These are phyloP conservation scores for Drosophila multiciliata DNA, from an alignment of 2,888 invertebrate genomes.

Conservation along the genomic window DNA sequence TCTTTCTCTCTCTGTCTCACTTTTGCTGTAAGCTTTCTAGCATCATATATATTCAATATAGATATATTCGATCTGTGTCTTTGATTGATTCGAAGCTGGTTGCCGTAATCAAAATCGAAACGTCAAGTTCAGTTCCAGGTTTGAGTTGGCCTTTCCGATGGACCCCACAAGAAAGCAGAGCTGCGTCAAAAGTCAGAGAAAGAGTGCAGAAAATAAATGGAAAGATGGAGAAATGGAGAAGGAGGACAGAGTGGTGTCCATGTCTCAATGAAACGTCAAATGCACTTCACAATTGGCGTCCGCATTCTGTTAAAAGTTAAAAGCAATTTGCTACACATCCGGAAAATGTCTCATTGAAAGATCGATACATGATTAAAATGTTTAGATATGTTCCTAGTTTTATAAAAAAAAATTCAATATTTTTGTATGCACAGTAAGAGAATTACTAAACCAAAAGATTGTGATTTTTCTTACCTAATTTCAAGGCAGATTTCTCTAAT, in stretches of 20 bases:
- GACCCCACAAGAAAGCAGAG: slow-evolving; percentile 6
- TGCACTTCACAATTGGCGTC: slow-evolving; percentile 58
- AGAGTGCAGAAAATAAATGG: not conserved
- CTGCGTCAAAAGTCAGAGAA: not conserved
- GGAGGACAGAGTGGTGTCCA: slow-evolving; percentile 17
- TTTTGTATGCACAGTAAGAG: not conserved
- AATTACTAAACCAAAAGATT: not conserved
- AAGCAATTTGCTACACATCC: not conserved
- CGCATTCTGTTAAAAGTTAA: not conserved
- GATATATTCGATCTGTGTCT: slow-evolving; percentile 29
- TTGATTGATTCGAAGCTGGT: slow-evolving; percentile 50
- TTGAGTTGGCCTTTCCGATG: not conserved
- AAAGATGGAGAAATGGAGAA: not conserved
- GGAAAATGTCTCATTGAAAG: not conserved
- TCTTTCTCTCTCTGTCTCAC: not conserved
- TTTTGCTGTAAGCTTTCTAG: not conserved
- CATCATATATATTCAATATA: not conserved
- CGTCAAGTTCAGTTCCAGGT: slow-evolving; percentile 61
- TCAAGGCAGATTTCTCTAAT: not conserved
- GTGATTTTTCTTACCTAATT: not conserved
- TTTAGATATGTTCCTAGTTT: too few species aligned
- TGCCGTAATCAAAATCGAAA: slow-evolving; percentile 62
- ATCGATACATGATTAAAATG: not conserved
- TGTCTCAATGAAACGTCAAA: slow-evolving; percentile 69
- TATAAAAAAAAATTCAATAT: too few species aligned